These are phyloP conservation scores for Pygoscelis adeliae DNA, from an alignment of 2,113 vertebrate genomes.

Conservation along the genomic window DNA sequence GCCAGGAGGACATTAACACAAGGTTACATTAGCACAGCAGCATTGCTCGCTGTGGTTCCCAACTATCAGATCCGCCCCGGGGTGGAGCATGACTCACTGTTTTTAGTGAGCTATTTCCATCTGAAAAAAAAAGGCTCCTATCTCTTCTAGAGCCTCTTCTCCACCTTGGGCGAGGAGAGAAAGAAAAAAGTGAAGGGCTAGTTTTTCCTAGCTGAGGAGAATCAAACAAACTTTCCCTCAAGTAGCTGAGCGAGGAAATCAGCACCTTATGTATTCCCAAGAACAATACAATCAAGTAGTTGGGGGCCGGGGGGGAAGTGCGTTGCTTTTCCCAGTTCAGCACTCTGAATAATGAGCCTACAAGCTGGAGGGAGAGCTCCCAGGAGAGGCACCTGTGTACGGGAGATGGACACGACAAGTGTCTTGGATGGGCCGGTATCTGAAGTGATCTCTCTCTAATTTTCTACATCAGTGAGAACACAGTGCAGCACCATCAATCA, in stretches of 20 bases:
- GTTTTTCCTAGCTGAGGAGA: background rate
- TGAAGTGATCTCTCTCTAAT: conserved; percentile 43
- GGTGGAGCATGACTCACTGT: background rate
- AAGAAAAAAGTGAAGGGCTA: background rate
- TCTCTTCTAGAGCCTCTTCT: background rate
- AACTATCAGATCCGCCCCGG: background rate
- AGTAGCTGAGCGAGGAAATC: conserved; percentile 22
- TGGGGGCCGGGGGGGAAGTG: too few relatives aligned
- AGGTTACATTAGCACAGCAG: background rate
- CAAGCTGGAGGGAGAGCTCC: background rate
- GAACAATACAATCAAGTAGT: background rate
- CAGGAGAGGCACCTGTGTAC: background rate
- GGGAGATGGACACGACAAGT: conserved; percentile 12
- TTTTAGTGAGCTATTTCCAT: conserved; percentile 43
- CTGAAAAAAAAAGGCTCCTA: background rate
- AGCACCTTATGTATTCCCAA: background rate
- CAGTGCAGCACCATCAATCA: conserved; percentile 41
- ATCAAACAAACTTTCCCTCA: conserved; percentile 33
- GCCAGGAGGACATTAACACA: background rate
- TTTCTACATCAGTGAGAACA: conserved; percentile 70
- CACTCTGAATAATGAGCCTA: conserved; percentile 46
- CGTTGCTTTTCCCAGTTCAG: conserved; percentile 10
- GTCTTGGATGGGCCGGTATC: background rate
- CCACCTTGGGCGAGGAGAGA: background rate
- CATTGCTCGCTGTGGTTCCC: background rate